Percentiles rank a stretch among this genome's conserved stretches.
phyloP scores from a whole-genome alignment of 2,113 vertebrate species.

The Calidris pygmaea region DNA sequence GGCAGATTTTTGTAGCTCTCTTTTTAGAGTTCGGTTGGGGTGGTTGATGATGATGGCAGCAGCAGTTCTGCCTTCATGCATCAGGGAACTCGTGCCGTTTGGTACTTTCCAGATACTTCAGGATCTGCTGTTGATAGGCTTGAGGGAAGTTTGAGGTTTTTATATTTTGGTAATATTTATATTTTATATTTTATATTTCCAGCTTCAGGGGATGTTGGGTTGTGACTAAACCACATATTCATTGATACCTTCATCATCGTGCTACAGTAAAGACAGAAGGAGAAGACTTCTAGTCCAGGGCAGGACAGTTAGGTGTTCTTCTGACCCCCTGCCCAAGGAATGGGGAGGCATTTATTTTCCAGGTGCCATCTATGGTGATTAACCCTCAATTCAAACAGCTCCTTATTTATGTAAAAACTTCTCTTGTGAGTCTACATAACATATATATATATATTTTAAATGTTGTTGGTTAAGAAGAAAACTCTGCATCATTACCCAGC shows the following conservation, averaged over 20 bases:
- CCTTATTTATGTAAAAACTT: neutral
- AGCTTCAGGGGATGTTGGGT: neutral
- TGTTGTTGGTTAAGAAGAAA: neutral
- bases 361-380: neutral
- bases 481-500: neutral
- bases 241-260: neutral
- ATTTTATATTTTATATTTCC: neutral
- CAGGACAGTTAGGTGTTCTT: neutral
- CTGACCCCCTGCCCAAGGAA: neutral
- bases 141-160: neutral
- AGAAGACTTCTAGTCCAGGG: neutral
- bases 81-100: neutral
- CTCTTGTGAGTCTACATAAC: neutral
- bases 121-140: neutral
- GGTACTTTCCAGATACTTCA: neutral
- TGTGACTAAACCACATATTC: neutral
- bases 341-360: neutral
- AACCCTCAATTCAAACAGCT: neutral
- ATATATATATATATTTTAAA: neutral
- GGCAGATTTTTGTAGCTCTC: neutral
- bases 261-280: neutral
- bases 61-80: neutral
- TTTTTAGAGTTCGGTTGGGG: neutral
- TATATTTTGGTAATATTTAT: neutral
- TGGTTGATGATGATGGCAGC: neutral